A percentile compares a stretch with the other conserved stretches of the same genome.
phyloP scores from a whole-genome alignment of 2,797 vertebrate species.

The Menidia menidia region DNA sequence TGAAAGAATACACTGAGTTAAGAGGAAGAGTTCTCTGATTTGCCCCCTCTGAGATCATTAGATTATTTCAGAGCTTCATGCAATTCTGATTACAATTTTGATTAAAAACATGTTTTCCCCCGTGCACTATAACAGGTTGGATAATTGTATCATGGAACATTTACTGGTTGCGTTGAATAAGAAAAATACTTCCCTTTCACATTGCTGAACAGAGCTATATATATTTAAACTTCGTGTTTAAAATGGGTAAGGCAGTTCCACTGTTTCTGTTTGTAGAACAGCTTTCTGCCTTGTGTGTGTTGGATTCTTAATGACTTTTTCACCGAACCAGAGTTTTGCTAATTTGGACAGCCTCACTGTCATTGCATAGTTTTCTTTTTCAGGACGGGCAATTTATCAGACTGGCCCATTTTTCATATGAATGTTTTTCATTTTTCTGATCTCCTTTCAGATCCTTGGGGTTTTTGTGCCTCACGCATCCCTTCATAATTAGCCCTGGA shows the following conservation, averaged over 20 bases:
- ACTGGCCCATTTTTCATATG: constrained; percentile 58
- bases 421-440: constrained; percentile 66
- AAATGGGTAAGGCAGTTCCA: constrained; percentile 3
- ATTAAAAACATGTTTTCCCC: too few species aligned
- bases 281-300: constrained; percentile 53
- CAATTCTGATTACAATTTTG: too few species aligned
- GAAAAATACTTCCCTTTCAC: constrained; percentile 5
- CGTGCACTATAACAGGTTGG: too few species aligned
- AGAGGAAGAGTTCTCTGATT: too few species aligned
- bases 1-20: too few species aligned
- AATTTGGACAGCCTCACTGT: constrained; percentile 31
- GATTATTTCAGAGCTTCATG: too few species aligned
- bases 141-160: too few species aligned
- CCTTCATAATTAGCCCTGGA: constrained; percentile 57
- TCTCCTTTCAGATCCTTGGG: constrained; percentile 59
- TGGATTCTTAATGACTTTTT: constrained; percentile 64
- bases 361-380: constrained; percentile 55
- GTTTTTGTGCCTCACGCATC: constrained; percentile 39
- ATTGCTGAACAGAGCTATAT: constrained; percentile 1
- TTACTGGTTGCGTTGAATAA: too few species aligned
- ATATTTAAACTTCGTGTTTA: constrained; percentile 6
- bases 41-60: too few species aligned
- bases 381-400: constrained; percentile 60
- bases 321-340: constrained; percentile 35
- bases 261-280: constrained; percentile 48